phyloP scores from a whole-genome alignment of 2,888 invertebrate genomes.

The Margaritifera margaritifera region DNA sequence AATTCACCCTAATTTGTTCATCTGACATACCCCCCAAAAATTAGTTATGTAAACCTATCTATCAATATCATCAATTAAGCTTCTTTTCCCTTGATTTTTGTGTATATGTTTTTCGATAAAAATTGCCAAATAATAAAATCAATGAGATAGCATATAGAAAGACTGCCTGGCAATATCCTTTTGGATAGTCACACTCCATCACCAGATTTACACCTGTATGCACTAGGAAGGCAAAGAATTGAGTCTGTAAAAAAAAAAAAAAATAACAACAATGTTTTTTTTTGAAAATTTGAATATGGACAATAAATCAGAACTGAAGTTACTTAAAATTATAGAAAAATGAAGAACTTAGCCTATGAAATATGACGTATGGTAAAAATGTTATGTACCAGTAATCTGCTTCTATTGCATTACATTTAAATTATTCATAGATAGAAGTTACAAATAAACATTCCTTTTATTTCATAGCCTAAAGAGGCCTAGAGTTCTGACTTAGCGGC shows the following conservation, averaged over 20 bases:
- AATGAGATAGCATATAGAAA: conserved; percentile 91
- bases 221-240: conserved; percentile 69
- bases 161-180: conserved; percentile 54
- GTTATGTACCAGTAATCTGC: not conserved
- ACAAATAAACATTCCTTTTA: too few relatives aligned
- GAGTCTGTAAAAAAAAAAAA: conserved; percentile 49
- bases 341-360: not conserved
- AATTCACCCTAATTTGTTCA: too few relatives aligned
- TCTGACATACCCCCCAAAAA: too few relatives aligned
- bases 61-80: too few relatives aligned
- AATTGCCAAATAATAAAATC: conserved; percentile 93
- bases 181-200: conserved; percentile 59
- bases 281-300: not conserved
- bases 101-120: conserved; percentile 84
- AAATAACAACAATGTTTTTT: not conserved
- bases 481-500: too few relatives aligned
- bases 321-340: not conserved
- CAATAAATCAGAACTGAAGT: not conserved
- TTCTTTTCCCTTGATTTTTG: conserved; percentile 13
- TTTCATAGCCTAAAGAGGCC: too few relatives aligned
- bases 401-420: too few relatives aligned
- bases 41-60: too few relatives aligned
- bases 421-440: too few relatives aligned
- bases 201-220: conserved; percentile 57
- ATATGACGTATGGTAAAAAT: not conserved